Evolutionary conservation across 2,113 vertebrate species (phyloP).

Genomic region (Triplophysa dalaica): DNA sequence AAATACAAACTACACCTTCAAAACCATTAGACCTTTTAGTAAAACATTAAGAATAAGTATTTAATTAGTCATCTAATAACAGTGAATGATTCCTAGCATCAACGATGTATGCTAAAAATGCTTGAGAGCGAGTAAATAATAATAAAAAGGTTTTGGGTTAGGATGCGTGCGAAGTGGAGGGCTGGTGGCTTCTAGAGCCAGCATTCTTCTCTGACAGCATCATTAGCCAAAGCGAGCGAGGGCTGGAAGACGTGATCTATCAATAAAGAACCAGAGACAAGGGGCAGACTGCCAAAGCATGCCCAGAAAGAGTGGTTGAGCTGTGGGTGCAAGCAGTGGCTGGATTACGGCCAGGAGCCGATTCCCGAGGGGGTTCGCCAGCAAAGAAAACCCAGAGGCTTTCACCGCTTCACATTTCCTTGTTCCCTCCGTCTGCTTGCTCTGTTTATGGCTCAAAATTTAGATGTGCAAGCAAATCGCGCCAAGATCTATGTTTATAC

Average conservation of each 20-base stretch:
- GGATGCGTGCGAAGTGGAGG: slow-evolving; percentile 52
- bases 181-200: slow-evolving; percentile 54
- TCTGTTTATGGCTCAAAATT: slow-evolving; percentile 18
- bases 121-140: slow-evolving; percentile 39
- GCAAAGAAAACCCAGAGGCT: slow-evolving; percentile 27
- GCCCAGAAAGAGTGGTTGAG: slow-evolving; percentile 49
- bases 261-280: slow-evolving; percentile 57
- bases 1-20: too few relatives aligned
- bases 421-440: slow-evolving; percentile 6
- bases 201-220: slow-evolving; percentile 68
- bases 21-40: too few relatives aligned
- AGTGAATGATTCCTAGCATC: slow-evolving; percentile 25
- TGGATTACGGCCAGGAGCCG: slow-evolving; percentile 45
- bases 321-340: slow-evolving; percentile 52
- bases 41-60: too few relatives aligned
- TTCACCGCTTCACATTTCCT: slow-evolving; percentile 12
- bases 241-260: slow-evolving; percentile 53
- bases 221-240: slow-evolving; percentile 58
- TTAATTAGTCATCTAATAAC: slow-evolving; percentile 5
- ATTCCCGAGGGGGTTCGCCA: slow-evolving; percentile 44
- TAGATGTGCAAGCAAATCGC: not conserved
- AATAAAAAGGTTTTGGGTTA: slow-evolving; percentile 49
- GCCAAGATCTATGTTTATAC: slow-evolving; percentile 35
- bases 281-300: slow-evolving; percentile 55
- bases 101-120: not conserved